phyloP scores from a whole-genome alignment of 2,113 vertebrate genomes.

The Orthonyx spaldingii region DNA sequence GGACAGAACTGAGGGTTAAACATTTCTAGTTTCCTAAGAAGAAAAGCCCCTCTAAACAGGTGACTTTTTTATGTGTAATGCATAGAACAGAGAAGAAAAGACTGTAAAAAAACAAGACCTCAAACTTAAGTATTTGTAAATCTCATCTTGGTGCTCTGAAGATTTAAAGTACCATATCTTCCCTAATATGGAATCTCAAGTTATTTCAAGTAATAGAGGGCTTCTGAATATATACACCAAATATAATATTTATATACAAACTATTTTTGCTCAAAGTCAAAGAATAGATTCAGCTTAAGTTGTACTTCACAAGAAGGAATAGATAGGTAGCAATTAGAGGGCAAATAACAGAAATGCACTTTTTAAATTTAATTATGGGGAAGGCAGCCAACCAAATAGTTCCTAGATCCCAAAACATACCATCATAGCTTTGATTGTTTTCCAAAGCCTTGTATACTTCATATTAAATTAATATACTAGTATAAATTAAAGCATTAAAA shows the following conservation, averaged over 20 bases:
- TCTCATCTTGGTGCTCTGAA: neutral
- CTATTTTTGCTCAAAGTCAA: neutral
- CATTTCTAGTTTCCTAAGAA: neutral
- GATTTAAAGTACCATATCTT: neutral
- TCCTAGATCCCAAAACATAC: neutral
- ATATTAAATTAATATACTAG: neutral
- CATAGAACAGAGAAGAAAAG: neutral
- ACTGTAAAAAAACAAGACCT: neutral
- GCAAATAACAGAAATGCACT: neutral
- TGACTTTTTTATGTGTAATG: neutral
- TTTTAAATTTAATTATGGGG: neutral
- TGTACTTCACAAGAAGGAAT: neutral
- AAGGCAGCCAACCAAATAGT: neutral
- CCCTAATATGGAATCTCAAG: neutral
- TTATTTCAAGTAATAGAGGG: neutral
- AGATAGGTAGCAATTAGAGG: neutral
- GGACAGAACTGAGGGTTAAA: neutral
- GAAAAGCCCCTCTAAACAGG: neutral
- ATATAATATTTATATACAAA: neutral
- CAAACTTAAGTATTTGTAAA: accelerated
- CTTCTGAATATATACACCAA: neutral
- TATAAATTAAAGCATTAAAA: neutral
- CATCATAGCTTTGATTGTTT: neutral
- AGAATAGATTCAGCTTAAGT: neutral
- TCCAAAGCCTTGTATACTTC: neutral